phyloP scores from a whole-genome alignment of 2,113 vertebrate species.

The Neotoma lepida region DNA sequence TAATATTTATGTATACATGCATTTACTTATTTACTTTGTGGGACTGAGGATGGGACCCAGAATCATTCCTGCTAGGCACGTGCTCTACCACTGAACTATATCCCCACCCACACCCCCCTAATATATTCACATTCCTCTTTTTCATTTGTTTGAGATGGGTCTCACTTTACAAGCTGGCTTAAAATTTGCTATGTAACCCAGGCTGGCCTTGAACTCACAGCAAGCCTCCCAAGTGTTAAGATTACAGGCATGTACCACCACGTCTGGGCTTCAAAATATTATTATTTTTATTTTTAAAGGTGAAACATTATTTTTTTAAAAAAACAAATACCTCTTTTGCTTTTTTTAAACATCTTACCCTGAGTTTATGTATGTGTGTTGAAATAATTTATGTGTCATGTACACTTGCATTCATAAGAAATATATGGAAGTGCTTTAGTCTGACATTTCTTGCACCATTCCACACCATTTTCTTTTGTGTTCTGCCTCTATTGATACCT shows the following conservation, averaged over 20 bases:
- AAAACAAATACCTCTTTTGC: neutral
- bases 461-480: neutral
- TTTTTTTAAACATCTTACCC: neutral
- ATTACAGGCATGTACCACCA: neutral
- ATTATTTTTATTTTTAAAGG: neutral
- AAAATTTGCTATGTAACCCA: too few species aligned
- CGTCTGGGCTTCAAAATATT: neutral
- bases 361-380: too few species aligned
- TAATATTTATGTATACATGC: neutral
- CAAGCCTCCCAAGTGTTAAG: neutral
- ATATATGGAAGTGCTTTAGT: neutral
- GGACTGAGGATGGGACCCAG: neutral
- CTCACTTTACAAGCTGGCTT: neutral
- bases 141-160: neutral
- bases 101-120: neutral
- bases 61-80: neutral
- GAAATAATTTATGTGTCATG: neutral
- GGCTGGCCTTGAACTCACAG: neutral
- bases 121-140: neutral
- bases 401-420: neutral
- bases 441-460: fast-evolving
- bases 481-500: neutral
- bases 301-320: neutral
- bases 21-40: neutral
- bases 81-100: neutral